Evolutionary conservation across 37 sponge, comb jelly and placozoan species (phyloP).

Genomic region (Axinella damicornis): DNA sequence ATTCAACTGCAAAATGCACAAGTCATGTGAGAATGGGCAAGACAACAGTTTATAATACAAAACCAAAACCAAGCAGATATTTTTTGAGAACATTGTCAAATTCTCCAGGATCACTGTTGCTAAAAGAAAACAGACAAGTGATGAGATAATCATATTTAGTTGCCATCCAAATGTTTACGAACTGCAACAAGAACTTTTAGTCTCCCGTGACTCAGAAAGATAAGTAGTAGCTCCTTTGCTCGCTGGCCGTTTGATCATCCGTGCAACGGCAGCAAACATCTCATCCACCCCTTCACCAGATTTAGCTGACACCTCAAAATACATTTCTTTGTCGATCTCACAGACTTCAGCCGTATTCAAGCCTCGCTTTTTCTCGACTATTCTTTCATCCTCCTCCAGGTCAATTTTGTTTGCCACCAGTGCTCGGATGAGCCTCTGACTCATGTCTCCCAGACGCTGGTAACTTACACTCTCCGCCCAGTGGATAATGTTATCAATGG

Average conservation of each 20-base stretch:
- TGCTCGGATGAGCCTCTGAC: not conserved
- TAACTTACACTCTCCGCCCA: conserved; percentile 56
- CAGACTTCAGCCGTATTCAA: conserved; percentile 26
- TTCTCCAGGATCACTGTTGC: no score
- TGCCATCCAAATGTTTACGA: no score
- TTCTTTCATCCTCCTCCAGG: conserved; percentile 25
- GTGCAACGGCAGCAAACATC: conserved; percentile 63
- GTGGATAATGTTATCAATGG: conserved; percentile 31
- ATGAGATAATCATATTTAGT: no score
- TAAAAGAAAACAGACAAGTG: no score
- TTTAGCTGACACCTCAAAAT: conserved; percentile 71
- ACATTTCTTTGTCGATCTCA: conserved; percentile 29
- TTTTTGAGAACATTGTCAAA: no score
- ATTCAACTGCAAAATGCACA: no score
- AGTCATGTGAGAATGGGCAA: no score
- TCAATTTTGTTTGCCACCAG: conserved; percentile 75
- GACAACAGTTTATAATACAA: no score
- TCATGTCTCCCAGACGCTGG: conserved; percentile 20
- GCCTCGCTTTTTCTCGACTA: conserved; percentile 7
- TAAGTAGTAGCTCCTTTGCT: no score
- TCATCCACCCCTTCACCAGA: conserved; percentile 53
- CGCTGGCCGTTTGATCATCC: not conserved
- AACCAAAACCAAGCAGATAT: no score
- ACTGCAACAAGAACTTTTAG: no score
- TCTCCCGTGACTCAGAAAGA: no score